Conservation (phyloP, 2,888 invertebrate species). For the Macaria liturata region DNA sequence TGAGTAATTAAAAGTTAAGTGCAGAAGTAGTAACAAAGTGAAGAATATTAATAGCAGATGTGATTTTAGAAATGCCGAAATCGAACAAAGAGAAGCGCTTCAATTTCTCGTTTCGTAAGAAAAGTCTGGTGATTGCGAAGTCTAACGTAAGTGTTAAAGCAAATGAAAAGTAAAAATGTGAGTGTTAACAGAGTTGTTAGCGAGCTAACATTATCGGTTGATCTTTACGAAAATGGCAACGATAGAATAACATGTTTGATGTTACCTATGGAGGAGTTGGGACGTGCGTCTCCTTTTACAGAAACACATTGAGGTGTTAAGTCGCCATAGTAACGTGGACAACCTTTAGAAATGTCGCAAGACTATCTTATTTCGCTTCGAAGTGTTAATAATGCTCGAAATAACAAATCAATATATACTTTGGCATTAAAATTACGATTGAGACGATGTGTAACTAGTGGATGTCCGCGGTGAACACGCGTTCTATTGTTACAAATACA, state of each 20-base stretch:
- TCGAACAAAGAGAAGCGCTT: constrained; percentile 27
- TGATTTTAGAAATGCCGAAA: constrained; percentile 32
- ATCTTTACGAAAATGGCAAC: constrained; percentile 15
- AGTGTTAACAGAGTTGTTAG: constrained; percentile 16
- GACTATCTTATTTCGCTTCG: no score
- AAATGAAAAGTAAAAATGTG: constrained; percentile 7
- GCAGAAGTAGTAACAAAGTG: constrained; percentile 9
- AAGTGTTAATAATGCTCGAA: no score
- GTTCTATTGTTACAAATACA: no score
- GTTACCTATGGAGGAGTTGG: constrained; percentile 4
- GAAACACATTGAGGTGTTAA: constrained; percentile 9
- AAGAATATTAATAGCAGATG: constrained; percentile 8
- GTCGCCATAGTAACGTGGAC: not conserved
- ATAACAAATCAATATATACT: no score
- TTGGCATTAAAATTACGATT: no score
- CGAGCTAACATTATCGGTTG: constrained; percentile 11
- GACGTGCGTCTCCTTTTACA: constrained; percentile 13
- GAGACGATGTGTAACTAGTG: no score
- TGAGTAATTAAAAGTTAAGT: not conserved
- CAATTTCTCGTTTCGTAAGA: constrained; percentile 28
- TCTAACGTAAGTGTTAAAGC: constrained; percentile 32
- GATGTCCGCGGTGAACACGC: no score
- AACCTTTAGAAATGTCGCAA: no score
- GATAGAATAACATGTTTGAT: not conserved
- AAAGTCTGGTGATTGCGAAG: constrained; percentile 26